These are phyloP conservation scores for Gobionotothen gibberifrons DNA, from an alignment of 2,797 vertebrate species.

Conservation along the genomic window DNA sequence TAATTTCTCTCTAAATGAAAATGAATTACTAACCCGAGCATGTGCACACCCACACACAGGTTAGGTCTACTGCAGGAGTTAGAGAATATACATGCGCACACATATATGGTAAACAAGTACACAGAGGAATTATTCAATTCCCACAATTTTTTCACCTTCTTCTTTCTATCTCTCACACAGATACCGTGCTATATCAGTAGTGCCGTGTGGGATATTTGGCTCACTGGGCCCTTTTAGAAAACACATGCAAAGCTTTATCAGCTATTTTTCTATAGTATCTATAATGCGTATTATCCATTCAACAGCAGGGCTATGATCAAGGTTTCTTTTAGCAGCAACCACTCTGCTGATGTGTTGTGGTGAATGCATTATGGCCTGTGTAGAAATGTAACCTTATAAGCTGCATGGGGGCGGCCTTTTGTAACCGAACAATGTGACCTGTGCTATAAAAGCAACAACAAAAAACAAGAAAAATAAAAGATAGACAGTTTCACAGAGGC, in stretches of 20 bases:
- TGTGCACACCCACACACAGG: background rate
- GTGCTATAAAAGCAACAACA: constrained; percentile 12
- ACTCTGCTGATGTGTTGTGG: background rate
- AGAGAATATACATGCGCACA: background rate
- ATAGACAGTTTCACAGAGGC: constrained; percentile 1
- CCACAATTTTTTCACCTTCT: background rate
- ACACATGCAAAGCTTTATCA: constrained; percentile 18
- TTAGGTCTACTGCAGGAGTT: background rate
- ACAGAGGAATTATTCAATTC: constrained; percentile 14
- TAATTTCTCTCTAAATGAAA: constrained; percentile 51
- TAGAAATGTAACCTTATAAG: constrained; percentile 13
- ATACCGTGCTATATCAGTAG: constrained; percentile 2
- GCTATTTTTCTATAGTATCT: constrained; percentile 11
- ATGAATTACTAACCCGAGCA: constrained; percentile 13
- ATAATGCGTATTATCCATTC: constrained; percentile 1
- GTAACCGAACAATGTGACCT: constrained; percentile 4
- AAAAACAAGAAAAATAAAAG: background rate
- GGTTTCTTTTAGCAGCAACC: background rate
- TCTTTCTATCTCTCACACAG: constrained; percentile 13
- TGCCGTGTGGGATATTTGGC: constrained; percentile 1
- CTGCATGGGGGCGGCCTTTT: constrained; percentile 16
- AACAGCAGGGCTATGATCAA: constrained; percentile 2
- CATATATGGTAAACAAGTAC: constrained; percentile 8
- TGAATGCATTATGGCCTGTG: constrained; percentile 21
- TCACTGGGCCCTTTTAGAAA: constrained; percentile 31